Evolutionary conservation across 1,140 invertebrate species (phyloP).

Genomic region (Mactra quadrangularis): DNA sequence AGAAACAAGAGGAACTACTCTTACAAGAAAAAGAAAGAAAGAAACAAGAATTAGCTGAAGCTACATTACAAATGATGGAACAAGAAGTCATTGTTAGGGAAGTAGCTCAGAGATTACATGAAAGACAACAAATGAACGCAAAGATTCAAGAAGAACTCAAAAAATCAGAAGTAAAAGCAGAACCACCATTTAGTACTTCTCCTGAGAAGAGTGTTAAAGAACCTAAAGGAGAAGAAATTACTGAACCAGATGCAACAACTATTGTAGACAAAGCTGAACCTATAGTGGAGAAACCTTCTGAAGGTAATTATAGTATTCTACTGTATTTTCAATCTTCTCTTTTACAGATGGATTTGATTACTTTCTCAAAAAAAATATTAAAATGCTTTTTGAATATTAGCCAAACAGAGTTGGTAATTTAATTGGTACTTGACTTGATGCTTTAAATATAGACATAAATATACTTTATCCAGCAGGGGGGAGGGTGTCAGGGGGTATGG

Average conservation of each 20-base stretch:
- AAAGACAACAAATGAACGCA: background rate
- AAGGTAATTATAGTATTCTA: constrained; percentile 16
- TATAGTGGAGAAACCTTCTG: constrained; percentile 24
- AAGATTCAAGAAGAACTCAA: background rate
- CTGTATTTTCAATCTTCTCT: too few relatives aligned
- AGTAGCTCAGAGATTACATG: background rate
- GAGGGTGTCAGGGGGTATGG: too few relatives aligned
- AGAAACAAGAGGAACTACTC: background rate
- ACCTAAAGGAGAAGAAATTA: background rate
- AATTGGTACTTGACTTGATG: too few relatives aligned
- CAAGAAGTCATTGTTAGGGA: background rate
- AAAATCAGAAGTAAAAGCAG: too few relatives aligned
- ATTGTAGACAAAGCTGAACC: constrained; percentile 31
- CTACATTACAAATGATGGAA: constrained; percentile 22
- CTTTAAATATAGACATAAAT: too few relatives aligned
- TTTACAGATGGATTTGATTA: too few relatives aligned
- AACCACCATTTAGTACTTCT: too few relatives aligned
- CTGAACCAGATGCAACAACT: background rate
- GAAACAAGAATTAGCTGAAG: constrained; percentile 16
- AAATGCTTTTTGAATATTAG: too few relatives aligned
- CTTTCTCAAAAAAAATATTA: too few relatives aligned
- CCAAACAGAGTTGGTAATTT: too few relatives aligned
- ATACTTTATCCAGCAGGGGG: too few relatives aligned
- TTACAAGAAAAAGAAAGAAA: constrained; percentile 1
- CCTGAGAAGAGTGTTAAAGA: too few relatives aligned